Evolutionary conservation across 1,140 invertebrate species (phyloP).

Genomic region (Anastrepha obliqua): DNA sequence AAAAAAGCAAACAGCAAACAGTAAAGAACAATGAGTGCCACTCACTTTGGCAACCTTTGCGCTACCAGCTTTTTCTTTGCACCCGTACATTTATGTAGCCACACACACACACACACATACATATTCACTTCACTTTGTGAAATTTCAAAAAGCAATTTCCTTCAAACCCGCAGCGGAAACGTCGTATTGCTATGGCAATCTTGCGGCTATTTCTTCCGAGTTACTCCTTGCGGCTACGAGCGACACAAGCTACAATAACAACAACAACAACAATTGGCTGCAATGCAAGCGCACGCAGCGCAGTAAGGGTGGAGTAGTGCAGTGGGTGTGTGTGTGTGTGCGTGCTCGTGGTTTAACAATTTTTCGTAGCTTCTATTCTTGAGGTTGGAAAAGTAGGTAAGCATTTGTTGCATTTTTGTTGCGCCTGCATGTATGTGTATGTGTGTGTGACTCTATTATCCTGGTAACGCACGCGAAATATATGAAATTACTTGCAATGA

Average conservation of each 20-base stretch:
- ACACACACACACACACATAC: background rate
- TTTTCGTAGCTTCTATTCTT: conserved; percentile 26
- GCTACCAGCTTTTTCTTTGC: background rate
- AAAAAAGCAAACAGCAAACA: conserved; percentile 3
- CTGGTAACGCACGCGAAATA: conserved; percentile 17
- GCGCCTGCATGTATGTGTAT: background rate
- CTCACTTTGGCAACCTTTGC: conserved; percentile 24
- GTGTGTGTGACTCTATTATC: conserved; percentile 29
- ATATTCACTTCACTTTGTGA: background rate
- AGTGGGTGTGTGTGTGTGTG: background rate
- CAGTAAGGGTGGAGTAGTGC: background rate
- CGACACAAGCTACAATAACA: background rate
- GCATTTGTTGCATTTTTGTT: too few species aligned
- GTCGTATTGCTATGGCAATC: background rate
- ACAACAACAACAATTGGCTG: background rate
- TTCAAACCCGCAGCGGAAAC: conserved; percentile 35
- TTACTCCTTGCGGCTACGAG: conserved; percentile 19
- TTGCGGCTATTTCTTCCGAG: conserved; percentile 26
- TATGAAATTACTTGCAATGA: conserved; percentile 28
- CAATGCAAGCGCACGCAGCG: background rate
- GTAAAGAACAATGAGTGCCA: conserved; percentile 40
- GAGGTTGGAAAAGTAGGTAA: background rate
- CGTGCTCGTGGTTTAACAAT: background rate
- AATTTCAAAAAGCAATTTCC: conserved; percentile 40
- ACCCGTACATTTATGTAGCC: background rate